These are phyloP conservation scores for Torymus tubicola DNA, from an alignment of 2,888 invertebrate species.

Conservation along the genomic window DNA sequence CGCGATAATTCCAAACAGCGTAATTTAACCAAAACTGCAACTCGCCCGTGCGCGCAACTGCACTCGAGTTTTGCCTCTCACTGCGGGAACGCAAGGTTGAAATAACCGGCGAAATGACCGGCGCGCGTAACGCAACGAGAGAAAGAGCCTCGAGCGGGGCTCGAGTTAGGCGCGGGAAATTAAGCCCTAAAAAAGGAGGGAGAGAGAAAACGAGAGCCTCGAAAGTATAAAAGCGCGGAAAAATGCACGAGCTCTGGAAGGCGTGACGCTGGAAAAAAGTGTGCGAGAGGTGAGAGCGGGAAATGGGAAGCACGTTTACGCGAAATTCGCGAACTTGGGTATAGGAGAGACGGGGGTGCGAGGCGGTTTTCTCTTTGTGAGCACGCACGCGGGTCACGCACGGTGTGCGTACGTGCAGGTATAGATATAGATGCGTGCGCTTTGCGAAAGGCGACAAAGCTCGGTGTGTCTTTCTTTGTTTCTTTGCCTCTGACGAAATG, in stretches of 20 bases:
- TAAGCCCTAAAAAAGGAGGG: neutral
- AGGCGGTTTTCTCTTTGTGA: conserved; percentile 1
- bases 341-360: too few relatives aligned
- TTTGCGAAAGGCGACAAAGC: too few relatives aligned
- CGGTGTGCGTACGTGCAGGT: too few relatives aligned
- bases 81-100: too few relatives aligned
- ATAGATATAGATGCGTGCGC: too few relatives aligned
- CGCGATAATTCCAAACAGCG: conserved; percentile 23
- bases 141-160: neutral
- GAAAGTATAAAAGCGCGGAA: neutral
- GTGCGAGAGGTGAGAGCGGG: neutral
- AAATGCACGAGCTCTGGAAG: too few relatives aligned
- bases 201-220: neutral
- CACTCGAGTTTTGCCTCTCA: too few relatives aligned
- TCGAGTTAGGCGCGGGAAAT: conserved; percentile 22
- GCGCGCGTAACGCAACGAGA: conserved; percentile 10
- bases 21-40: conserved; percentile 28
- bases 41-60: neutral
- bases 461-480: too few relatives aligned
- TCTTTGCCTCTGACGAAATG: too few relatives aligned
- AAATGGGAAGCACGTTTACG: conserved; percentile 13
- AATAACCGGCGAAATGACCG: conserved; percentile 2
- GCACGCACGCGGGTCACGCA: neutral
- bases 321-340: neutral
- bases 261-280: neutral